phyloP scores from a whole-genome alignment of 2,113 vertebrate genomes.

The Gopherus evgoodei region DNA sequence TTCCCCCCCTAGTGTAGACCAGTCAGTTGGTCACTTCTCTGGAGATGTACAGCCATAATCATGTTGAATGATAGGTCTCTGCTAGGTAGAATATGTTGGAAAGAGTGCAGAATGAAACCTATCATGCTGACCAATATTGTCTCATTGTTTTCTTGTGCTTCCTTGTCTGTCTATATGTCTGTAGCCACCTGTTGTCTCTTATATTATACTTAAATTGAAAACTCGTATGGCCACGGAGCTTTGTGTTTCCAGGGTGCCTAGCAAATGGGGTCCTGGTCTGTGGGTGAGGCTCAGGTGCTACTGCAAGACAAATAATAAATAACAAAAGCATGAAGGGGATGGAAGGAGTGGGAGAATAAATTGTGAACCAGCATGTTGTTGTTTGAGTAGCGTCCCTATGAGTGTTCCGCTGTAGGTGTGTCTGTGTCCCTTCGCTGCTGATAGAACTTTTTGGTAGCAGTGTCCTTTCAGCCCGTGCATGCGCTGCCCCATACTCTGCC shows the following conservation, averaged over 20 bases:
- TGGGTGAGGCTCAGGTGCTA: neutral
- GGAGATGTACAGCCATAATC: neutral
- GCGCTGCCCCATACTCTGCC: too few species aligned
- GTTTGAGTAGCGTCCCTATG: too few species aligned
- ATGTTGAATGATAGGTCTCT: neutral
- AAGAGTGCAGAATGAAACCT: neutral
- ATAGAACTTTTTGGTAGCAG: too few species aligned
- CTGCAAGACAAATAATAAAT: neutral
- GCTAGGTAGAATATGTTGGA: neutral
- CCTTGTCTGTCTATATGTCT: neutral
- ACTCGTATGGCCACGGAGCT: neutral
- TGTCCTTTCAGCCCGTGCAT: too few species aligned
- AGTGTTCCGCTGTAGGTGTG: too few species aligned
- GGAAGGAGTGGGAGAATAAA: neutral
- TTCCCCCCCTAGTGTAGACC: too few species aligned
- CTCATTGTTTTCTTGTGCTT: neutral
- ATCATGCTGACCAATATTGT: rapidly evolving
- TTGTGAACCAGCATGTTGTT: neutral
- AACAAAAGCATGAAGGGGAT: neutral
- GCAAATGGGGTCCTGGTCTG: neutral
- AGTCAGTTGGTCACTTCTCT: rapidly evolving
- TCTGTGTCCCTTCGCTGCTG: too few species aligned
- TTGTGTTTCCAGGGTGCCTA: neutral
- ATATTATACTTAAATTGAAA: neutral
- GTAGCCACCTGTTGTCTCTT: neutral